phyloP scores from a whole-genome alignment of 2,797 vertebrate genomes.

The Sebastes taczanowskii region DNA sequence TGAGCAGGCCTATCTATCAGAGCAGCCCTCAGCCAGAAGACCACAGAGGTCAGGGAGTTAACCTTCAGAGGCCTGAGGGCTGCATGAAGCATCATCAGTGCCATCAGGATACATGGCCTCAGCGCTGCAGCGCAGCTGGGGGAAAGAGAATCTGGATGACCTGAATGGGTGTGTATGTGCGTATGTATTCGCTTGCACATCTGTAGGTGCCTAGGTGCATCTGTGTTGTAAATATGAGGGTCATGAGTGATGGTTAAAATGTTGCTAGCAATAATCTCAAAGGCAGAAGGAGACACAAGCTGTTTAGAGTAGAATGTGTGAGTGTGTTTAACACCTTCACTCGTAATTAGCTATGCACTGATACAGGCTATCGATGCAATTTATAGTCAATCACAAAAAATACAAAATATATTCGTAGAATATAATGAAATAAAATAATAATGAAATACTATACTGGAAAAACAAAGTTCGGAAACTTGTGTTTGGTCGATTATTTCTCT shows the following conservation, averaged over 20 bases:
- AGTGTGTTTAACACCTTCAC: no score
- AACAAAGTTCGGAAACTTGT: no score
- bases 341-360: accelerated
- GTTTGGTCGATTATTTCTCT: no score
- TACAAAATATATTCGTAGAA: background rate
- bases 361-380: background rate
- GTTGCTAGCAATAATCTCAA: constrained; percentile 12
- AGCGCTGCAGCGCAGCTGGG: constrained; percentile 58
- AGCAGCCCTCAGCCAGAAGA: constrained; percentile 28
- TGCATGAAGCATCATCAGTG: constrained; percentile 76
- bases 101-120: constrained; percentile 75
- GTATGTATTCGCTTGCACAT: constrained; percentile 49
- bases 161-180: constrained; percentile 35
- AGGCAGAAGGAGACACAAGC: constrained; percentile 1
- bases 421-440: background rate
- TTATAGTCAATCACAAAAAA: background rate
- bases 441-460: background rate
- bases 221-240: constrained; percentile 43
- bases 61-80: constrained; percentile 74
- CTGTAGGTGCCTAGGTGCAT: constrained; percentile 45
- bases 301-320: background rate
- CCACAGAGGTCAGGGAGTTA: constrained; percentile 64
- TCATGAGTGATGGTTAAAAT: constrained; percentile 42
- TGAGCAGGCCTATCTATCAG: constrained; percentile 60
- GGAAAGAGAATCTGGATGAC: constrained; percentile 29